Evolutionary conservation across 2,797 vertebrate genomes (phyloP).

Genomic region (Synaphobranchus kaupii): DNA sequence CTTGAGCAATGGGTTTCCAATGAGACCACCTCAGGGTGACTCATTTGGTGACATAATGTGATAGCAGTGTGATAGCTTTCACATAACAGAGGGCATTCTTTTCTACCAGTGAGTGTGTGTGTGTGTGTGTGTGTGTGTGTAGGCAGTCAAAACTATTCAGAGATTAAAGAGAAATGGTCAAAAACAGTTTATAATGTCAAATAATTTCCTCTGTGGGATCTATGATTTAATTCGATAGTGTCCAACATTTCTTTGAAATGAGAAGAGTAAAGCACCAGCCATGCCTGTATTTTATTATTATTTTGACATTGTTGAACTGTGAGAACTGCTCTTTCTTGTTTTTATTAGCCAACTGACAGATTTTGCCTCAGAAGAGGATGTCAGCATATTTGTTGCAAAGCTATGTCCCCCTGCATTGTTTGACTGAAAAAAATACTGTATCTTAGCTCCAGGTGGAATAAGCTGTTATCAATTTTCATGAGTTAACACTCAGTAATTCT

Average conservation of each 20-base stretch:
- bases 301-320: background rate
- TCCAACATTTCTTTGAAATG: too few species aligned
- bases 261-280: background rate
- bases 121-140: background rate
- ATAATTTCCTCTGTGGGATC: background rate
- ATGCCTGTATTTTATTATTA: background rate
- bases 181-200: background rate
- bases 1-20: constrained; percentile 24
- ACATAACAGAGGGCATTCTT: constrained; percentile 16
- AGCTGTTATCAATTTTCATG: background rate
- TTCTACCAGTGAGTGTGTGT: background rate
- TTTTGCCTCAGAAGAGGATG: background rate
- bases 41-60: constrained; percentile 22
- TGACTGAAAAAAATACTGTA: background rate
- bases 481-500: background rate
- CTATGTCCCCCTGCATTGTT: background rate
- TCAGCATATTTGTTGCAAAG: background rate
- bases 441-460: background rate
- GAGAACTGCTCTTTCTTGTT: background rate
- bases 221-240: too few species aligned
- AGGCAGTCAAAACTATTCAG: background rate
- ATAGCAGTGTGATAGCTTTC: background rate
- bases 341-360: background rate
- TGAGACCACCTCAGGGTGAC: constrained; percentile 8
- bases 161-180: background rate